These are phyloP conservation scores for Parelbella ahira DNA, from an alignment of 2,888 invertebrate genomes.

Conservation along the genomic window DNA sequence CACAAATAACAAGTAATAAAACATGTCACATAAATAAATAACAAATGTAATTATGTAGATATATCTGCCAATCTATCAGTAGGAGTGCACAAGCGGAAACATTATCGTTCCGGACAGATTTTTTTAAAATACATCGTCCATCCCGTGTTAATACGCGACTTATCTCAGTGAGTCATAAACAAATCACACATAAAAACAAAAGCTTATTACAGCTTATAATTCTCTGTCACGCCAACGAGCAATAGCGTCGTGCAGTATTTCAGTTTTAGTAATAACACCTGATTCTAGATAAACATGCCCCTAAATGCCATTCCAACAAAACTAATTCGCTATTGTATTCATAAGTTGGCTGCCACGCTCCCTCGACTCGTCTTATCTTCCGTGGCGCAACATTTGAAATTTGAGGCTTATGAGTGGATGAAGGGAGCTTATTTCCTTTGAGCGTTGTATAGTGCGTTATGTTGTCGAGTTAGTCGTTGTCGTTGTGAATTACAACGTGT, in stretches of 20 bases:
- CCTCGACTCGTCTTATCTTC: neutral
- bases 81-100: slow-evolving; percentile 8
- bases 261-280: slow-evolving; percentile 7
- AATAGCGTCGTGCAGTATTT: slow-evolving; percentile 1
- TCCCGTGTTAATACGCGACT: slow-evolving; percentile 14
- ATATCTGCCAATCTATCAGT: slow-evolving; percentile 3
- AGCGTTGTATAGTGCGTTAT: slow-evolving; percentile 6
- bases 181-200: slow-evolving; percentile 5
- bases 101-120: slow-evolving; percentile 13
- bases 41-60: neutral
- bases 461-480: slow-evolving; percentile 23
- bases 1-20: too few species aligned
- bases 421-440: slow-evolving; percentile 10
- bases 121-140: slow-evolving; percentile 15
- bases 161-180: slow-evolving; percentile 21
- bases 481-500: slow-evolving; percentile 53
- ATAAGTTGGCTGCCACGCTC: slow-evolving; percentile 39
- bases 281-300: slow-evolving; percentile 32
- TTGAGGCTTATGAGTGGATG: slow-evolving; percentile 5
- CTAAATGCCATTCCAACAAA: slow-evolving; percentile 31
- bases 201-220: slow-evolving; percentile 1
- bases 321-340: slow-evolving; percentile 42
- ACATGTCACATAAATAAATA: neutral
- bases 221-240: neutral
- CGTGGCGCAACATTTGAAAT: slow-evolving; percentile 4